Evolutionary conservation across 2,888 invertebrate genomes (phyloP), one percentile per base, ranked within the genome.

Genomic region (Lathronympha strigana): DNA sequence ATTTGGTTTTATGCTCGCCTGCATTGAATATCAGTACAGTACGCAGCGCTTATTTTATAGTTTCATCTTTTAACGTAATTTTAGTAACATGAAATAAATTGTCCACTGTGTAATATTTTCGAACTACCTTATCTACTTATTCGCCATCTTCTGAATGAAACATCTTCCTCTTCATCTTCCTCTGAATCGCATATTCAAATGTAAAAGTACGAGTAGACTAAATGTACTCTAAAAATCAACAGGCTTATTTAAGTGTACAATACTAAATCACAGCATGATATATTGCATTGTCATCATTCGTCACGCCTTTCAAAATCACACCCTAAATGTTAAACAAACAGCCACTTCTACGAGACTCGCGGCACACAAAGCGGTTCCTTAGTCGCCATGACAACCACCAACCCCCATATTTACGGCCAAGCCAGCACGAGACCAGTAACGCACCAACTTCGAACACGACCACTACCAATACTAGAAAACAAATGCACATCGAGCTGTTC

Each of bases 301-400:
- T 1, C 50, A 19, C n/a, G 43, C n/a, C 31, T 43, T 31, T 31
- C 45, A 13, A 45, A 57, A 57, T 45, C 45, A 45, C 19, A 31
- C 36, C 36, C 58, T 47, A n/a, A 19, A 60, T 15, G 54, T 53
- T 36, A 61, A 68, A 63, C 53, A 51, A 54, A 69, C 68, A 69
- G 88, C 77, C 87, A 84, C 80, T 82, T 91, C 90, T 90, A 83
- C 75, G 72, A 72, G 72, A 78, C 76, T 83, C 76, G 72, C 72
- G 81, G 76, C 68, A 67, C 81, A 77, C 79, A 81, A 86, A 88
- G 86, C 90, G 84, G 87, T 90, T 91, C 88, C 91, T 90, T 88
- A 86, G 92, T 92, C 90, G 89, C 92, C 89, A 92, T 92, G 90
- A 91, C 91, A 84, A 92, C 92, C 86, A 80, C 84, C 87, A 87